Percentiles rank a stretch among this genome's conserved stretches.
Evolutionary conservation across 2,888 invertebrate species (phyloP).

Genomic region (Nymphalis c-album): DNA sequence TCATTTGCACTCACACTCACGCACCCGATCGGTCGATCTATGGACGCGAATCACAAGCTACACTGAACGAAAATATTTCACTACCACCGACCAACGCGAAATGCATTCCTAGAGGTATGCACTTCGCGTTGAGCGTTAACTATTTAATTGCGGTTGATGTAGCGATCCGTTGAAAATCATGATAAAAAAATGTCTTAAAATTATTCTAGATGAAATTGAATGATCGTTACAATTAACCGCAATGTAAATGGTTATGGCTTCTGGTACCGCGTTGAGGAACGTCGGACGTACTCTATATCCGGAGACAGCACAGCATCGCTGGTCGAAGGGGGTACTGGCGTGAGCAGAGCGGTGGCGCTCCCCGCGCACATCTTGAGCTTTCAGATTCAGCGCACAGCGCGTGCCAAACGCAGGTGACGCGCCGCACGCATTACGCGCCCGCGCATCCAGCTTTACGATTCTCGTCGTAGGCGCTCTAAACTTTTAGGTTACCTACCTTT

Average conservation of each 20-base stretch:
- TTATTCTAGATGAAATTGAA: constrained; percentile 11
- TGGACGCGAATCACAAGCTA: constrained; percentile 63
- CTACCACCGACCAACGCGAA: constrained; percentile 52
- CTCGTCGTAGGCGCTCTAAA: constrained; percentile 14
- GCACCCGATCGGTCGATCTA: constrained; percentile 76
- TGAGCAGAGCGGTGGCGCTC: constrained; percentile 48
- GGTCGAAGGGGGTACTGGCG: constrained; percentile 81
- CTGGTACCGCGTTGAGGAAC: constrained; percentile 50
- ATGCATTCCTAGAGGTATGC: constrained; percentile 64
- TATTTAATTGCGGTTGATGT: constrained; percentile 58
- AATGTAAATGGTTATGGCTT: constrained; percentile 60
- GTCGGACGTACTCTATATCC: constrained; percentile 79
- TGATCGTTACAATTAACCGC: constrained; percentile 52
- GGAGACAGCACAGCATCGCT: constrained; percentile 83
- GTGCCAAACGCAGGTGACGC: constrained; percentile 42
- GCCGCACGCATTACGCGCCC: constrained; percentile 33
- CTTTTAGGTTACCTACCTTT: constrained; percentile 11
- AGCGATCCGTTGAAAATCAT: constrained; percentile 4
- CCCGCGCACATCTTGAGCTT: constrained; percentile 56
- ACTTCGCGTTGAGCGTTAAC: constrained; percentile 58
- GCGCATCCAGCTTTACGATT: constrained; percentile 26
- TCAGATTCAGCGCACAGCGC: constrained; percentile 60
- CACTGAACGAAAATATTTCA: constrained; percentile 58
- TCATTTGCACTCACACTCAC: constrained; percentile 81
- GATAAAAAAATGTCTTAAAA: constrained; percentile 5